Evolutionary conservation across 1,140 invertebrate species (phyloP).

Genomic region (Drosophila pruinosa): DNA sequence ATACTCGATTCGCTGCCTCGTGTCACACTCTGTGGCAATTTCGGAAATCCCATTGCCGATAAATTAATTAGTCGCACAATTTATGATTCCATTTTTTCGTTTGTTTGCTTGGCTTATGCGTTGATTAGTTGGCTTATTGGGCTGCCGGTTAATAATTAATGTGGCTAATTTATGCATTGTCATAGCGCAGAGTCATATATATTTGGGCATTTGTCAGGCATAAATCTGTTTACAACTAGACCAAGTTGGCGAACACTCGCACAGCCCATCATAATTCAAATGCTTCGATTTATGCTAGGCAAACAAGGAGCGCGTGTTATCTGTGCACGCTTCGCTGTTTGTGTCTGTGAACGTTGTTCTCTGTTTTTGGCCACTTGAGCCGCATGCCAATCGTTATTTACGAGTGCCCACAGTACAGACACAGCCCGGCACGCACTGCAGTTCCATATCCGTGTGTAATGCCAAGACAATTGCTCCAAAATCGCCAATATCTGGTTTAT

Average conservation of each 20-base stretch:
- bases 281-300: neutral
- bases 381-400: constrained; percentile 62
- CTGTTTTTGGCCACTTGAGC: constrained; percentile 55
- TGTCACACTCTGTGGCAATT: constrained; percentile 5
- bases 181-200: constrained; percentile 38
- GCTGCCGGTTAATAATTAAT: constrained; percentile 57
- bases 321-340: constrained; percentile 11
- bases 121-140: constrained; percentile 46
- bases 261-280: constrained; percentile 2
- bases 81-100: constrained; percentile 57
- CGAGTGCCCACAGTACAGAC: constrained; percentile 28
- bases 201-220: constrained; percentile 56
- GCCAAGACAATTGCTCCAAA: constrained; percentile 56
- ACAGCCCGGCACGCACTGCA: constrained; percentile 26
- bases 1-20: constrained; percentile 19
- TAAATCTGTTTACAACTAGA: constrained; percentile 44
- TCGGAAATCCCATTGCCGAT: constrained; percentile 15
- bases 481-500: constrained; percentile 16
- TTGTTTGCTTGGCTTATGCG: constrained; percentile 33
- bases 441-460: constrained; percentile 23
- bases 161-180: constrained; percentile 65
- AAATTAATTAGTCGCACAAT: constrained; percentile 68
- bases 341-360: neutral
- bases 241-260: neutral
- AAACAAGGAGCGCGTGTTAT: constrained; percentile 11